phyloP scores from a whole-genome alignment of 2,113 vertebrate genomes.

The Hippoglossus stenolepis region DNA sequence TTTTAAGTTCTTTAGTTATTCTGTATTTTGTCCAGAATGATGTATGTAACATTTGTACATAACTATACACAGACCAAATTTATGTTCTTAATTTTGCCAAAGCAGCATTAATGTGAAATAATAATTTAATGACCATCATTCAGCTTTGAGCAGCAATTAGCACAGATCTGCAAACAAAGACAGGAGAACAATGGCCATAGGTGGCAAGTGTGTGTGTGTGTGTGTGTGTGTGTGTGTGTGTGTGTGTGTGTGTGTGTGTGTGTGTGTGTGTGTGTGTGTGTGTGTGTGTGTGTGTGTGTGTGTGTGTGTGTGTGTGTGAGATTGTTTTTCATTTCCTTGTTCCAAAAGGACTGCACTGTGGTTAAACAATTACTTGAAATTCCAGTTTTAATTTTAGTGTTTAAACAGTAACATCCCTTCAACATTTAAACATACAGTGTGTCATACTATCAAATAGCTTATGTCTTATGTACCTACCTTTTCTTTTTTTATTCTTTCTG shows the following conservation, averaged over 20 bases:
- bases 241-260: not conserved
- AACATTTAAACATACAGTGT: not conserved
- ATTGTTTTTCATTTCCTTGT: too few relatives aligned
- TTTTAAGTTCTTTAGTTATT: too few relatives aligned
- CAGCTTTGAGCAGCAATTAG: not conserved
- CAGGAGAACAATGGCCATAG: constrained; percentile 31
- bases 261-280: too few relatives aligned
- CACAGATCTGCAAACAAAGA: constrained; percentile 1
- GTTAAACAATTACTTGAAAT: not conserved
- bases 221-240: constrained; percentile 7
- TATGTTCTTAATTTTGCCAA: constrained; percentile 1
- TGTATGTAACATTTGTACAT: not conserved
- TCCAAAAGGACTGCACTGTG: not conserved
- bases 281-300: too few relatives aligned
- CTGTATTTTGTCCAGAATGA: not conserved
- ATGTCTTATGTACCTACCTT: not conserved
- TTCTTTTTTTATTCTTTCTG: not conserved
- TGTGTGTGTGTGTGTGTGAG: too few relatives aligned
- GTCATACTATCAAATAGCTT: not conserved
- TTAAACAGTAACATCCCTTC: not conserved
- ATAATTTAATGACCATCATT: constrained; percentile 1
- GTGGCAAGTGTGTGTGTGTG: constrained; percentile 17
- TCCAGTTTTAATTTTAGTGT: not conserved
- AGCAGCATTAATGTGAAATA: constrained; percentile 24
- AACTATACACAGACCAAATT: not conserved